Base-by-base conservation (phyloP, 2,113 vertebrate genomes). In the Proterorhinus semilunaris region DNA sequence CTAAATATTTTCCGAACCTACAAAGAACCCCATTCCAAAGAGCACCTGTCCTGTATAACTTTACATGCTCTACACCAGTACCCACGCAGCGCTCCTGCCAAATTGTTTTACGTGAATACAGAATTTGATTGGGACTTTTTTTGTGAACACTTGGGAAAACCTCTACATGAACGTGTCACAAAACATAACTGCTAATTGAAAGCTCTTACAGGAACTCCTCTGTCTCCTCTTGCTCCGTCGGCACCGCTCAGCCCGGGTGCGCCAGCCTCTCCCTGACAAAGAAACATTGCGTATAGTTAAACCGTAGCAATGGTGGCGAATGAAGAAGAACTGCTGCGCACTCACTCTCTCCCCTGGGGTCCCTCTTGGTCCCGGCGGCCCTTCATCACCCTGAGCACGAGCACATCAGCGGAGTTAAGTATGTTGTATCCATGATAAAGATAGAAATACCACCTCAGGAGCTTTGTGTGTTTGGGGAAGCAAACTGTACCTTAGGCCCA, bases 321-420 rank as follows among this genome's bases (percentile, higher is more conserved):
- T 2, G 44, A 55, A 52, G 15, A 15, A 15, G 2, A 27, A 21
- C 42, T 68, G 63, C 46, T 55, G 58, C 52, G 1, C 46, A 74
- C 91, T 90, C 66, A 93, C 93, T 81, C 89, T 86, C 36, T 93
- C 92, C 52, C 91, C 92, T 43, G 86, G 73, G 61, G 90, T 91
- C 75, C 93, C 93, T 68, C 91, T 88, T 11, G 90, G 91, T 71
- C 92, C 92, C 0, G 92, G 90, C 73, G 92, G 86, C n/a, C 92
- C 92, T 0, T 92, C 90, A 0, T 92, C 89, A 10, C 93, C 88
- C 92, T 94, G 65, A 5, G 48, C 66, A 72, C 69, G 21, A 48
- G 46, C 17, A 75, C 2, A 2, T 10, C 17, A 1, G 0, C 4
- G 9, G 16, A 16, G 59, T 68, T 50, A 69, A 43, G 69, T 49